Evolutionary conservation across 2,113 vertebrate genomes (phyloP).

Genomic region (Geococcyx californianus): DNA sequence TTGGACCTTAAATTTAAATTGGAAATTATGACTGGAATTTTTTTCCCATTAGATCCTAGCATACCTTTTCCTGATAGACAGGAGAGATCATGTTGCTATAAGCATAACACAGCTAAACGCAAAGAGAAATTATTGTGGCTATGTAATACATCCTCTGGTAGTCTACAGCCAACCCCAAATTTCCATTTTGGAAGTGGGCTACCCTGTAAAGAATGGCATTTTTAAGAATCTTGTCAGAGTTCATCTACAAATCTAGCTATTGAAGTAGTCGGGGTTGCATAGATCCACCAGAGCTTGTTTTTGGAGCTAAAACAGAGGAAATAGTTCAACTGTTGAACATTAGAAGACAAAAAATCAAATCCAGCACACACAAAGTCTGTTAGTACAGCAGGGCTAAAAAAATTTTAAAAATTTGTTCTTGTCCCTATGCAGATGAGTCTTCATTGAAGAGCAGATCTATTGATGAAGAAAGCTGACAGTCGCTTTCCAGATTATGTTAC

Average conservation of each 20-base stretch:
- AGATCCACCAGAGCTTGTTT: neutral
- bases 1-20: neutral
- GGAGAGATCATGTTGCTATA: neutral
- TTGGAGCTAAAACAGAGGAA: neutral
- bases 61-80: neutral
- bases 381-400: neutral
- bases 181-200: neutral
- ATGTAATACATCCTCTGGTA: neutral
- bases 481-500: neutral
- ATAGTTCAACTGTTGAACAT: neutral
- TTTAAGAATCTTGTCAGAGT: neutral
- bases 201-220: neutral
- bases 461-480: neutral
- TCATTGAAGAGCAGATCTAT: neutral
- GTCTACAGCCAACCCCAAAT: neutral
- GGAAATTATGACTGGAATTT: neutral
- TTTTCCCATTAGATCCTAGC: neutral
- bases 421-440: neutral
- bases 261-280: neutral
- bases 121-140: neutral
- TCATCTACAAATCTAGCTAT: neutral
- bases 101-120: neutral
- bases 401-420: neutral
- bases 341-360: neutral
- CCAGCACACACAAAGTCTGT: neutral